These are phyloP conservation scores for Ectemnius lituratus DNA, from an alignment of 2,888 invertebrate species.

Conservation along the genomic window DNA sequence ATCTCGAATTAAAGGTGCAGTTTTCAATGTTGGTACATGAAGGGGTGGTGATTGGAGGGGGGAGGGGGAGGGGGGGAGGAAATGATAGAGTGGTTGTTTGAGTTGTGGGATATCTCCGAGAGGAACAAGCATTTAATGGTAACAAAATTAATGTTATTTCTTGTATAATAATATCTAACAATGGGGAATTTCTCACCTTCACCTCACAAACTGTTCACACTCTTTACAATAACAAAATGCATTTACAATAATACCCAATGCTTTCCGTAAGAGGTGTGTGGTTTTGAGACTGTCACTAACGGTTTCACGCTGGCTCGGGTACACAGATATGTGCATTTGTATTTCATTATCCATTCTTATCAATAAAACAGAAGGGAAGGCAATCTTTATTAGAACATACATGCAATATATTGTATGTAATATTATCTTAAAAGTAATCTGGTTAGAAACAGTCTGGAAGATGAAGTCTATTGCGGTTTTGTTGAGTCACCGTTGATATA, in stretches of 20 bases:
- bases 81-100: not conserved
- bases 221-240: constrained; percentile 35
- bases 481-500: constrained; percentile 8
- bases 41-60: too few relatives aligned
- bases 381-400: too few relatives aligned
- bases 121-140: constrained; percentile 48
- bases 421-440: not conserved
- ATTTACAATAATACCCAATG: constrained; percentile 32
- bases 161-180: constrained; percentile 46
- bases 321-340: too few relatives aligned
- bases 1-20: too few relatives aligned
- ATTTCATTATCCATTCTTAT: too few relatives aligned
- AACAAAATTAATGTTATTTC: constrained; percentile 49
- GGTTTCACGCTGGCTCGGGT: not conserved
- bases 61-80: too few relatives aligned
- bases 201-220: constrained; percentile 43
- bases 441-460: constrained; percentile 6
- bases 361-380: too few relatives aligned
- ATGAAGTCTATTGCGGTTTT: constrained; percentile 8
- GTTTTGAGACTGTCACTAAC: constrained; percentile 19
- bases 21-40: too few relatives aligned
- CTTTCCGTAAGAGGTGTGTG: constrained; percentile 22
- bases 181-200: constrained; percentile 37
- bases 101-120: constrained; percentile 31
- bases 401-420: not conserved